These are phyloP conservation scores for Siniperca obscura DNA, from an alignment of 2,797 vertebrate species.

Conservation along the genomic window DNA sequence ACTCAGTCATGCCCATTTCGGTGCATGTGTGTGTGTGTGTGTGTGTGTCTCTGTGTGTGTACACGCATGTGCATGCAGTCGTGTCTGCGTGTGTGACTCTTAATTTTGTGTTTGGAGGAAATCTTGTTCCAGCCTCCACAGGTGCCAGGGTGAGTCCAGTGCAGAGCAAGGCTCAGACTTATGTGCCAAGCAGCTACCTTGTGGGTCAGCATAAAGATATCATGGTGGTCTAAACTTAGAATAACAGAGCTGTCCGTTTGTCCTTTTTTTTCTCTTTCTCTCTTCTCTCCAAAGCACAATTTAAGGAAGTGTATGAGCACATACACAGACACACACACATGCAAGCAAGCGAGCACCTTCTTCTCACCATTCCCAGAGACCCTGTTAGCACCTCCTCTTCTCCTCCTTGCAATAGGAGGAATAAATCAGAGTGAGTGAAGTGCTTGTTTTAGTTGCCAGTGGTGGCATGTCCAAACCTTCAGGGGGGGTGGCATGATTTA, in stretches of 20 bases:
- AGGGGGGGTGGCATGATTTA: slow-evolving; percentile 77
- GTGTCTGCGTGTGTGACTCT: slow-evolving; percentile 33
- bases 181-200: slow-evolving; percentile 46
- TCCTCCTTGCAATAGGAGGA: slow-evolving; percentile 74
- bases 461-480: slow-evolving; percentile 78
- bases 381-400: slow-evolving; percentile 81
- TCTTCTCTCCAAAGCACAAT: slow-evolving; percentile 15
- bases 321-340: slow-evolving; percentile 26
- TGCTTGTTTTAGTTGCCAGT: slow-evolving; percentile 81
- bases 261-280: slow-evolving; percentile 46
- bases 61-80: slow-evolving; percentile 6
- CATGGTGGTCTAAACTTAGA: slow-evolving; percentile 62
- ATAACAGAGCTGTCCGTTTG: slow-evolving; percentile 44
- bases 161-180: slow-evolving; percentile 38
- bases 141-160: slow-evolving; percentile 52
- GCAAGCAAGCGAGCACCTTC: slow-evolving; percentile 40
- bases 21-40: background rate
- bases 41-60: background rate
- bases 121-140: slow-evolving; percentile 44
- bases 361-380: slow-evolving; percentile 73
- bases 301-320: slow-evolving; percentile 37
- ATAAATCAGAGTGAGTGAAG: slow-evolving; percentile 84
- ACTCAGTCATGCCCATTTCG: slow-evolving; percentile 48
- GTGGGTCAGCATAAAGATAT: slow-evolving; percentile 38
- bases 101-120: slow-evolving; percentile 56